phyloP scores from a whole-genome alignment of 2,888 invertebrate species.

The Epinotia ramella region DNA sequence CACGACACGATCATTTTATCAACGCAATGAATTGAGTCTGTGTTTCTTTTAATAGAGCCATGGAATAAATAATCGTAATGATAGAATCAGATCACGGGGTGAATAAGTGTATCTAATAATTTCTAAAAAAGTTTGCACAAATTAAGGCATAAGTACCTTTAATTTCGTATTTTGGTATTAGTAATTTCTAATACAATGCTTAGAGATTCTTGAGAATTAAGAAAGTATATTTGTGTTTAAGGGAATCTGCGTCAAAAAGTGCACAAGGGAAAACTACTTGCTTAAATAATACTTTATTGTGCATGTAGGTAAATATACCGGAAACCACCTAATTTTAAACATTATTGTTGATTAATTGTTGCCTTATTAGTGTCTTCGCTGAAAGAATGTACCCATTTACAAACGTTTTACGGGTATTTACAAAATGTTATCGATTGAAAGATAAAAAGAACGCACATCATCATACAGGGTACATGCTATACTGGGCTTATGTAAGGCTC shows the following conservation, averaged over 20 bases:
- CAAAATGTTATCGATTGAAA: background rate
- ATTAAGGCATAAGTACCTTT: no score
- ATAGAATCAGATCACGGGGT: no score
- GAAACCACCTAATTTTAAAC: conserved; percentile 1
- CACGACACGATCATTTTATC: background rate
- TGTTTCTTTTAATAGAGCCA: background rate
- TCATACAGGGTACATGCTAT: conserved; percentile 3
- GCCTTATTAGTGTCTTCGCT: background rate
- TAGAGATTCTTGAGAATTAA: no score
- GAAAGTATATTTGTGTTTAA: background rate
- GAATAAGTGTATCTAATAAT: no score
- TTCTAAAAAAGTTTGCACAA: no score
- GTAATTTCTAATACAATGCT: no score
- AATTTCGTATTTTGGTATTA: no score
- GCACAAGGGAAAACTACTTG: background rate
- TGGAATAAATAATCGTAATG: background rate
- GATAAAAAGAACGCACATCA: background rate
- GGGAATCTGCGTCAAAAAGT: background rate
- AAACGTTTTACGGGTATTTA: background rate
- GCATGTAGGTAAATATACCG: background rate
- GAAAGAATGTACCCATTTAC: no score
- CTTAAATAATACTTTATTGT: background rate
- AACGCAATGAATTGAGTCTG: background rate
- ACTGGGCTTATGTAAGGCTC: conserved; percentile 24
- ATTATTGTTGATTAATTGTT: background rate